These are phyloP conservation scores for Acleris literana DNA, from an alignment of 2,888 invertebrate genomes.

Conservation along the genomic window DNA sequence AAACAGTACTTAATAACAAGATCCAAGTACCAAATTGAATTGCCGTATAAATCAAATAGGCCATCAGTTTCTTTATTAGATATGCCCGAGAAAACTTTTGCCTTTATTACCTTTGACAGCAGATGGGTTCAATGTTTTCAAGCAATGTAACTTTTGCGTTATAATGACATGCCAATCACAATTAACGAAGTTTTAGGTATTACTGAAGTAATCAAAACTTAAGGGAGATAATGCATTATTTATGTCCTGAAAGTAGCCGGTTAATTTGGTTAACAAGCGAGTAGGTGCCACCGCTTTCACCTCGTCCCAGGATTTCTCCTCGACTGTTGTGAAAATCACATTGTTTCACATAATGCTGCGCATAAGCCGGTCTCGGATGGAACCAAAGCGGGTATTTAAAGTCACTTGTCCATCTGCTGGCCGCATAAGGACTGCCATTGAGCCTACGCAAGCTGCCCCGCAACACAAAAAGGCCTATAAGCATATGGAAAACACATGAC, in stretches of 20 bases:
- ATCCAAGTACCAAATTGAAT: no score
- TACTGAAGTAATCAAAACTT: no score
- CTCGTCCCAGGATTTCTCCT: conserved; percentile 24
- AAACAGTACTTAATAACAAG: no score
- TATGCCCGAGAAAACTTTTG: no score
- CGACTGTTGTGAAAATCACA: conserved; percentile 24
- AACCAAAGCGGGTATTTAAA: conserved; percentile 60
- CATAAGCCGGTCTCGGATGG: conserved; percentile 19
- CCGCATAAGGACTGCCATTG: conserved; percentile 65
- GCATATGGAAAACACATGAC: conserved; percentile 2
- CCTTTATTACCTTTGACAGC: no score
- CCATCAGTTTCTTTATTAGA: no score
- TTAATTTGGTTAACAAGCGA: not conserved
- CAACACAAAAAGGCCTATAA: conserved; percentile 14
- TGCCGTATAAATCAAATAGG: no score
- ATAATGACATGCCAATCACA: no score
- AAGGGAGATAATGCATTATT: not conserved
- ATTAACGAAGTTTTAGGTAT: no score
- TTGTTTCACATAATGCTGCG: conserved; percentile 30
- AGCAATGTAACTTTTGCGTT: no score
- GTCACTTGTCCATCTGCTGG: conserved; percentile 60
- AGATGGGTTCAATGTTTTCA: no score
- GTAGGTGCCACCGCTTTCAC: conserved; percentile 14
- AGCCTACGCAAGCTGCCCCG: conserved; percentile 60
- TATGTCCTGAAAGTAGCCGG: not conserved